These are phyloP conservation scores for Amphipyra berbera DNA, from an alignment of 2,888 invertebrate genomes.

Conservation along the genomic window DNA sequence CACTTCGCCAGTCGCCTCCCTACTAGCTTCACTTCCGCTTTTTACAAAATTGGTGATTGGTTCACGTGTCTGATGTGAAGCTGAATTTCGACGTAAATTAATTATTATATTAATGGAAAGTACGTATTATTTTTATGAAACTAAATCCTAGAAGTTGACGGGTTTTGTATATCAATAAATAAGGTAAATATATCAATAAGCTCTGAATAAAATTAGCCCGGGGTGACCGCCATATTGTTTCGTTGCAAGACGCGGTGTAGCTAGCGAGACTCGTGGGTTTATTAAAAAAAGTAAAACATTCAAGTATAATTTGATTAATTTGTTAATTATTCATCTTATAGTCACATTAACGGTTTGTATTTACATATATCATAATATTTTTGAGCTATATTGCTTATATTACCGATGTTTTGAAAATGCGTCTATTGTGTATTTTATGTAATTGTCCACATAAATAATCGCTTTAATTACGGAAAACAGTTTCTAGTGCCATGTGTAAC, in stretches of 20 bases:
- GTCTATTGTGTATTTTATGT: conserved; percentile 1
- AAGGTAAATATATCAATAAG: conserved; percentile 35
- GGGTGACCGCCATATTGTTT: background rate
- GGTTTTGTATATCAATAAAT: conserved; percentile 2
- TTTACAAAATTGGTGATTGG: conserved; percentile 20
- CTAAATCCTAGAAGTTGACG: conserved; percentile 8
- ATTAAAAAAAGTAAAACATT: conserved; percentile 2
- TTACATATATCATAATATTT: background rate
- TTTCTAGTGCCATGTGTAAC: background rate
- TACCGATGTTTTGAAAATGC: conserved; percentile 18
- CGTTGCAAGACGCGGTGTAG: conserved; percentile 42
- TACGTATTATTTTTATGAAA: background rate
- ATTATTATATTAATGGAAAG: conserved; percentile 2
- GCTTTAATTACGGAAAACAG: conserved; percentile 8
- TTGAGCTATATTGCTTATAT: background rate
- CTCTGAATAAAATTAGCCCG: background rate
- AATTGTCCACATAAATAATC: conserved; percentile 26
- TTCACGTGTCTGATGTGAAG: conserved; percentile 53
- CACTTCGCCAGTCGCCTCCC: too few relatives aligned
- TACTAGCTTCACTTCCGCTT: conserved; percentile 30
- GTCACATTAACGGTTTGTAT: background rate
- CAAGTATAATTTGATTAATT: background rate
- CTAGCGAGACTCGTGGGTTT: conserved; percentile 31
- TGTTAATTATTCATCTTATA: background rate
- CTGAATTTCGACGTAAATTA: conserved; percentile 3